Percentiles rank a stretch among this genome's conserved stretches.
Evolutionary conservation across 1,140 invertebrate species (phyloP).

Genomic region (Drosophila arawakana): DNA sequence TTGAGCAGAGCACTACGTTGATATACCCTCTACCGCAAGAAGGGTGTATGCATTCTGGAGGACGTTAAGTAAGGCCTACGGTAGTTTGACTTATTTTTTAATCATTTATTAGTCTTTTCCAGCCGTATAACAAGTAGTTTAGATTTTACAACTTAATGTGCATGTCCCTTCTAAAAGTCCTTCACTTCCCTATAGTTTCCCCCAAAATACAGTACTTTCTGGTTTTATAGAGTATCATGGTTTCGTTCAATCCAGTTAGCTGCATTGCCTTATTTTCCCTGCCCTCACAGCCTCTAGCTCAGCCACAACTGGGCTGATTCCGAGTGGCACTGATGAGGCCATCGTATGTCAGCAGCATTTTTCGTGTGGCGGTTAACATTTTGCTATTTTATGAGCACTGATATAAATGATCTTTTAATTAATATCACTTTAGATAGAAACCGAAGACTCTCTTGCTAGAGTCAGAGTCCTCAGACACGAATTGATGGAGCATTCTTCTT

Average conservation of each 20-base stretch:
- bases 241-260: neutral
- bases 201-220: too few species aligned
- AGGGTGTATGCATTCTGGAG: neutral
- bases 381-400: conserved; percentile 82
- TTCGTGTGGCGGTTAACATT: conserved; percentile 62
- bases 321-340: conserved; percentile 77
- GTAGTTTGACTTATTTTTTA: too few species aligned
- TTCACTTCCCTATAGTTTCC: too few species aligned
- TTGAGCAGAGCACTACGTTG: conserved; percentile 23
- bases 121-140: too few species aligned
- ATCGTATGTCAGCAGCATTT: conserved; percentile 72
- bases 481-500: conserved; percentile 84
- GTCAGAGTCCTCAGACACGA: conserved; percentile 12
- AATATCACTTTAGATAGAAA: conserved; percentile 83
- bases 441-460: neutral
- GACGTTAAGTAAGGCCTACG: too few species aligned
- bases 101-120: too few species aligned
- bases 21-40: neutral
- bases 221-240: neutral
- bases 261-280: neutral
- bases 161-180: too few species aligned
- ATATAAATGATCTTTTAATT: conserved; percentile 84
- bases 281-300: conserved; percentile 6
- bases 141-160: too few species aligned
- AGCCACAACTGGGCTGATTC: conserved; percentile 53